Evolutionary conservation across 2,113 vertebrate species (phyloP), one percentile per base, ranked within the genome.

Genomic region (Ramphastos sulfuratus): DNA sequence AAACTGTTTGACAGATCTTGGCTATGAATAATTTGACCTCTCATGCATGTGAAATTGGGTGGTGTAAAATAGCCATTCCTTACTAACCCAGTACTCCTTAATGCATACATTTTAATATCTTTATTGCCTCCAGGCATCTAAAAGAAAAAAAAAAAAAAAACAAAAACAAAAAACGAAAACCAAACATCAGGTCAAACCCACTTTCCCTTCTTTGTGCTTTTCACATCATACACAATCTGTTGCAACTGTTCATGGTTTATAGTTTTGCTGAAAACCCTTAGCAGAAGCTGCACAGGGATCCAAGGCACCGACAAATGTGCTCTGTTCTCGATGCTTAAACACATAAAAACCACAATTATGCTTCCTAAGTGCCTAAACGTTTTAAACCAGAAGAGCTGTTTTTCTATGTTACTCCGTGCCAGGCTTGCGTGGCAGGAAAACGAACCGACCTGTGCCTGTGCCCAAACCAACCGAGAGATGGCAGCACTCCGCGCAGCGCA

Each of bases 391-490:
- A 63, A n/a, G 81, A 65, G 56, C 19, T 67, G 64, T 59, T 91
- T 83, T 87, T 58, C 37, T 77, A 2, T 52, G 33, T 91, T 82
- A 46, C 39, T 85, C 75, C 72, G 48, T 80, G 58, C 42, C 48
- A 18, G 44, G 80, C 42, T 69, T 64, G 69, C 93, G 75, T 55
- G 82, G 33, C 76, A 92, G 76, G 52, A 85, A 92, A 91, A 94
- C 12, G 21, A 79, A 82, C 85, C 39, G 79, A 55, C 8, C 48
- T 58, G 42, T 54, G 39, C 56, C 18, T 46, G 81, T 69, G 54
- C 85, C 30, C 59, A 72, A 85, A 94, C 83, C 37, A 94, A 79
- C 93, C 93, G 88, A 96, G 61, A 96, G 95, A 85, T 96, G 94
- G 95, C 95, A 95, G 94, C 82, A 95, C 85, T 91, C 91, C 69